These are phyloP conservation scores for Lepus europaeus DNA, from an alignment of 2,113 vertebrate species.

Conservation along the genomic window DNA sequence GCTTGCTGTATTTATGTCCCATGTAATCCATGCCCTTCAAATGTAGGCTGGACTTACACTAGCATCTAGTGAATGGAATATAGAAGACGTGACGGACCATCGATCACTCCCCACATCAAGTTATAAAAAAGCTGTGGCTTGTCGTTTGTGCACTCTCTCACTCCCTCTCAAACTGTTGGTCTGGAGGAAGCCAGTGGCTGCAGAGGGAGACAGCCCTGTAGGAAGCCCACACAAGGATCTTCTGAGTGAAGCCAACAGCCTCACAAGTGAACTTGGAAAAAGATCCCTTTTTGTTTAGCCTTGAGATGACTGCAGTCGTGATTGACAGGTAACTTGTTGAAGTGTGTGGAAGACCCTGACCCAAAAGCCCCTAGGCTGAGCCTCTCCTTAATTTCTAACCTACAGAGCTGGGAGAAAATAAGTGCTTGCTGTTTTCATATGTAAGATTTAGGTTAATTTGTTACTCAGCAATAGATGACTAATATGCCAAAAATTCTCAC, in stretches of 20 bases:
- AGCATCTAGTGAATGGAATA: neutral
- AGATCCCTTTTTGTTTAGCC: neutral
- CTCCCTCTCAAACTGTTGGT: neutral
- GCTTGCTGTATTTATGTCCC: neutral
- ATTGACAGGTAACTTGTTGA: no score
- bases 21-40: neutral
- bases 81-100: neutral
- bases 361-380: neutral
- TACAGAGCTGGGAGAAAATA: neutral
- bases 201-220: rapidly evolving
- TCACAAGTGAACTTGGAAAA: neutral
- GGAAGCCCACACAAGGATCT: neutral
- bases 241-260: neutral
- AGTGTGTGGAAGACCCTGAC: neutral
- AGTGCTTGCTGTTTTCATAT: neutral
- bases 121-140: neutral
- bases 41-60: neutral
- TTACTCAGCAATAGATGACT: neutral
- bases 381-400: neutral
- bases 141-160: rapidly evolving
- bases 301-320: neutral
- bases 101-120: neutral
- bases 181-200: neutral
- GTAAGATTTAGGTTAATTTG: constrained; percentile 7
- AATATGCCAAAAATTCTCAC: neutral